A percentile compares a stretch with the other conserved stretches of the same genome.
Conservation (phyloP, 1,140 invertebrate species). For the Tetraneura akinire region DNA sequence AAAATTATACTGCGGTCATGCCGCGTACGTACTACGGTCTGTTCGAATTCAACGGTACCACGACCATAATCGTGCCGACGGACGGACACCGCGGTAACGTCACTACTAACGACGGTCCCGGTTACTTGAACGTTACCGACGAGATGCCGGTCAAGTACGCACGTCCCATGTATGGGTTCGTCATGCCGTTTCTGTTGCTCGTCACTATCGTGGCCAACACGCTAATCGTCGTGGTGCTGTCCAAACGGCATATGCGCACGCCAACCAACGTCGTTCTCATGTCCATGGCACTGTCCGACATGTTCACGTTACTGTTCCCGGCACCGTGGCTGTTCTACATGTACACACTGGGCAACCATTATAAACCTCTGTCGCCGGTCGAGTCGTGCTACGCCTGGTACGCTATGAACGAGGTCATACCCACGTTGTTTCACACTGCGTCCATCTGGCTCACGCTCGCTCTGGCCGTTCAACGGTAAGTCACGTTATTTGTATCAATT, state of each 20-base stretch:
- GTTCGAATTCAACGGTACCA: not conserved
- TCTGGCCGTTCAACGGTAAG: constrained; percentile 75
- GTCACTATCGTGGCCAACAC: constrained; percentile 90
- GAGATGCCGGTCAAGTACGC: constrained; percentile 71
- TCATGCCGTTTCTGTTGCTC: constrained; percentile 80
- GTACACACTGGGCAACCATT: constrained; percentile 85
- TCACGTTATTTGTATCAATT: too few relatives aligned
- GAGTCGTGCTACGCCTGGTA: constrained; percentile 76
- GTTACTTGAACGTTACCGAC: constrained; percentile 66
- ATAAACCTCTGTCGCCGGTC: constrained; percentile 72
- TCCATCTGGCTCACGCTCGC: constrained; percentile 89
- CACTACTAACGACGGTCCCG: not conserved
- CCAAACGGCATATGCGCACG: constrained; percentile 70
- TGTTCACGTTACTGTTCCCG: constrained; percentile 86
- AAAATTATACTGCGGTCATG: not conserved
- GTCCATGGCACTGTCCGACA: constrained; percentile 89
- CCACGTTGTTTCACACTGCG: constrained; percentile 87
- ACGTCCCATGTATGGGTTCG: constrained; percentile 71
- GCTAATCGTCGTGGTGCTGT: constrained; percentile 79
- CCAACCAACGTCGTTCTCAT: constrained; percentile 72
- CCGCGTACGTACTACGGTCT: not conserved
- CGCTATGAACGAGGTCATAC: constrained; percentile 80
- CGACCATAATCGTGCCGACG: not conserved
- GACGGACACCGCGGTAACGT: not conserved
- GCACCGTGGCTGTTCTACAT: constrained; percentile 86